Base-by-base conservation (phyloP, 2,888 invertebrate genomes). In the Drosophila infuscata region DNA sequence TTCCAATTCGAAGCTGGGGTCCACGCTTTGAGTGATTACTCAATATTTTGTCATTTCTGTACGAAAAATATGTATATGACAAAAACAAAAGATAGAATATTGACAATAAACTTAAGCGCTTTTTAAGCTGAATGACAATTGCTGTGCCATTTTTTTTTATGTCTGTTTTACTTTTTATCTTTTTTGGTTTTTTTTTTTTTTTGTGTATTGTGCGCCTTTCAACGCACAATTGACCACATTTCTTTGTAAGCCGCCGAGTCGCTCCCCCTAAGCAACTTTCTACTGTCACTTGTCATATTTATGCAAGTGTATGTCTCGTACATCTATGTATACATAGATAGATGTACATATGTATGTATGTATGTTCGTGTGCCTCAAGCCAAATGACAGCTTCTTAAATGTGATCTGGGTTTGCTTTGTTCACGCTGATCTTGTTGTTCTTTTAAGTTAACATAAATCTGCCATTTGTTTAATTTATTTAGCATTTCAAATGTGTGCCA, bases 101-200 rank as follows among this genome's bases (percentile, higher is more conserved):
- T 89, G 87, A 88, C 87, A 88, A 88, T 86, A 83, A 81, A 83
- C 89, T 89, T 89, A 89, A 88, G 89, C 90, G 70, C 62, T 82
- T 88, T 81, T 81, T 73, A 85, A 73, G 56, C 88, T 80, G 88
- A 81, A 88, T 88, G 86, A 88, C 87, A 88, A 88, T 89, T 88
- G 86, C 88, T 89, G 81, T 89, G 89, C 89, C 90, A 88, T 88
- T 88, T 87, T 72, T 77, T 67, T 68, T 35, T 46, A 43, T 56
- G 53, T 48, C 46, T 56, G n/a, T 48, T 38, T 57, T 53, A 43
- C n/a, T 57, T 38, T 41, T 65, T 68, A 51, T 65, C 29, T 41
- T 25, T 25, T 25, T 25, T 25, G 1, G 25, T 25, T 25, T 25
- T 56, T 43, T 59, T n/a, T 12, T 9, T 25, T 43, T 11, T 65